Evolutionary conservation across 2,113 vertebrate genomes (phyloP).

Genomic region (Calypte anna): DNA sequence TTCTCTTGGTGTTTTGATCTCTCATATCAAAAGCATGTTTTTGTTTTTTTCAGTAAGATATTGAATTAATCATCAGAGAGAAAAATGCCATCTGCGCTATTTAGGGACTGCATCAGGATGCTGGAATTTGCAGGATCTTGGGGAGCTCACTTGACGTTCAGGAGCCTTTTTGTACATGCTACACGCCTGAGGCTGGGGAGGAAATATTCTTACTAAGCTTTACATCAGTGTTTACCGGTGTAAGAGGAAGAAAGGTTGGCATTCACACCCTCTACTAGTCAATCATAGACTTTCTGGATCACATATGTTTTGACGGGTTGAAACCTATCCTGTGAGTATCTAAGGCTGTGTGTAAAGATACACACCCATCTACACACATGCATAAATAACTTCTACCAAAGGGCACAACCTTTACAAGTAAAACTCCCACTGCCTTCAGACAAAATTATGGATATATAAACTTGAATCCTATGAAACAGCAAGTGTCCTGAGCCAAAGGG

Average conservation of each 20-base stretch:
- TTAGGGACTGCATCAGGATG: slow-evolving; percentile 64
- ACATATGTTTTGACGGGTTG: neutral
- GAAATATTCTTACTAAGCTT: slow-evolving; percentile 12
- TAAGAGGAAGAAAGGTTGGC: neutral
- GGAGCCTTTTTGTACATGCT: slow-evolving; percentile 32
- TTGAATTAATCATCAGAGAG: slow-evolving; percentile 75
- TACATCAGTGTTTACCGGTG: slow-evolving; percentile 32
- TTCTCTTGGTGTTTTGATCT: slow-evolving; percentile 80
- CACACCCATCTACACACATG: neutral
- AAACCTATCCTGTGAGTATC: neutral
- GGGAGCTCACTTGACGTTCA: slow-evolving; percentile 17
- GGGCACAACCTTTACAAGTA: neutral
- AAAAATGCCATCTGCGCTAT: slow-evolving; percentile 75
- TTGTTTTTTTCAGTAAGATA: slow-evolving; percentile 66
- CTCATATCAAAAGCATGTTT: slow-evolving; percentile 79
- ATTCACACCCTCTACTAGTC: neutral
- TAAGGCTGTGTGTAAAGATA: neutral
- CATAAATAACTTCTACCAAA: slow-evolving; percentile 6
- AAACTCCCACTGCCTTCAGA: neutral
- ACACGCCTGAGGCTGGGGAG: slow-evolving; percentile 17
- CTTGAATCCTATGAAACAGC: neutral
- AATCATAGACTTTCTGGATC: slow-evolving; percentile 4
- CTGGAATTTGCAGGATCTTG: slow-evolving; percentile 27
- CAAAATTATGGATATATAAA: neutral
- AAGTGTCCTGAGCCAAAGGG: neutral